Evolutionary conservation across 2,888 invertebrate species (phyloP).

Genomic region (Mesochorus sp.): DNA sequence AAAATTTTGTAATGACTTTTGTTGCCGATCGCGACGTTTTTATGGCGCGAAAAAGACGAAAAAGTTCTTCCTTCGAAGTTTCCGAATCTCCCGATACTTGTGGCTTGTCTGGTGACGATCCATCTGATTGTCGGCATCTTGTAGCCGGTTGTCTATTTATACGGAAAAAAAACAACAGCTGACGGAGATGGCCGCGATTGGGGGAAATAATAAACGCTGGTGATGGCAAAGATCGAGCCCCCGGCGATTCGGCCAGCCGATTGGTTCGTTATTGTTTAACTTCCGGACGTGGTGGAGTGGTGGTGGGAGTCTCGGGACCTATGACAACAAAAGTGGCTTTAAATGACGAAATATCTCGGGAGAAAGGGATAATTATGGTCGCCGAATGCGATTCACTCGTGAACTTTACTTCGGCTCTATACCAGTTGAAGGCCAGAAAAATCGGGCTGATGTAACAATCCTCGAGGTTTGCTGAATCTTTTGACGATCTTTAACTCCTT

Average conservation of each 20-base stretch:
- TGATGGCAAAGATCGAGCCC: slow-evolving; percentile 54
- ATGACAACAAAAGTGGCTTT: slow-evolving; percentile 43
- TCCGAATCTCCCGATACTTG: slow-evolving; percentile 10
- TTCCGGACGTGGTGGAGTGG: slow-evolving; percentile 51
- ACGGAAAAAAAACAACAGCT: too few relatives aligned
- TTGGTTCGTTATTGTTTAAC: slow-evolving; percentile 49
- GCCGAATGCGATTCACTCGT: too few relatives aligned
- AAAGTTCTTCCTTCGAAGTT: slow-evolving; percentile 38
- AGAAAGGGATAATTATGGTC: too few relatives aligned
- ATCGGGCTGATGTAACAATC: too few relatives aligned
- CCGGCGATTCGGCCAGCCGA: slow-evolving; percentile 42
- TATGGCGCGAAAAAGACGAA: neutral
- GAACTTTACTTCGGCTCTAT: too few relatives aligned
- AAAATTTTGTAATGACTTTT: slow-evolving; percentile 17
- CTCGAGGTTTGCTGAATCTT: too few relatives aligned
- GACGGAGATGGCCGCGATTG: too few relatives aligned
- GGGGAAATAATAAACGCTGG: too few relatives aligned
- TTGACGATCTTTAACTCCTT: too few relatives aligned
- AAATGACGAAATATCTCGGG: too few relatives aligned
- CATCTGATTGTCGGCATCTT: slow-evolving; percentile 73
- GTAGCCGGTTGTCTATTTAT: slow-evolving; percentile 35
- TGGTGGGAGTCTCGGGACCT: slow-evolving; percentile 21
- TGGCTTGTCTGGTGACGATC: slow-evolving; percentile 66
- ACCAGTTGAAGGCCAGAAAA: too few relatives aligned
- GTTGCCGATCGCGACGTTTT: neutral